A percentile compares a stretch with the other conserved stretches of the same genome.
Conservation (phyloP, 2,797 vertebrate genomes). For the Steatocranus sp. region DNA sequence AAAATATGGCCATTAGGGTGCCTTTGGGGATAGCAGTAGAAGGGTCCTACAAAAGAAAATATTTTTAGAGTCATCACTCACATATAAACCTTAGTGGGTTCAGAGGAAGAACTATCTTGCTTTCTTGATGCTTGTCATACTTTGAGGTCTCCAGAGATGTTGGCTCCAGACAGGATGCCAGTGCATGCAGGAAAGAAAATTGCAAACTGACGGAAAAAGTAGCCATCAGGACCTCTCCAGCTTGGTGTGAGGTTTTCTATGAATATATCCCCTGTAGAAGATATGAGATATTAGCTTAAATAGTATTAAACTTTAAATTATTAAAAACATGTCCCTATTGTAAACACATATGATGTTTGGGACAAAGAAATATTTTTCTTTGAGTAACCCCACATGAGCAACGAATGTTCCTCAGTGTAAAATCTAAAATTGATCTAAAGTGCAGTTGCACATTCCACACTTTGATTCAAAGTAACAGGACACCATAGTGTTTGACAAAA, state of each 20-base stretch:
- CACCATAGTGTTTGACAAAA: no score
- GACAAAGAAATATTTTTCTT: background rate
- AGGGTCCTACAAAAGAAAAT: slow-evolving; percentile 55
- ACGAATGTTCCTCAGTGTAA: no score
- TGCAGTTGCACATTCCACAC: no score
- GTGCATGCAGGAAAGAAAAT: slow-evolving; percentile 80
- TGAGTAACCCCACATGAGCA: background rate
- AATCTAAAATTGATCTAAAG: no score
- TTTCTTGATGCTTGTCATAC: slow-evolving; percentile 24
- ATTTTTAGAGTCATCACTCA: background rate
- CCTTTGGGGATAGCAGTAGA: slow-evolving; percentile 73
- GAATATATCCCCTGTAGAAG: slow-evolving; percentile 68
- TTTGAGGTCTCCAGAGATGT: slow-evolving; percentile 78
- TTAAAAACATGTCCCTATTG: background rate
- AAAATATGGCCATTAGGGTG: slow-evolving; percentile 72
- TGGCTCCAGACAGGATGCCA: slow-evolving; percentile 74
- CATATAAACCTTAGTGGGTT: background rate
- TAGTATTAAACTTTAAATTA: no score
- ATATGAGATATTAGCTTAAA: background rate
- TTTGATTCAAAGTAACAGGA: no score
- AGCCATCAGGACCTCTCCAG: slow-evolving; percentile 43
- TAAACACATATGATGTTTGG: background rate
- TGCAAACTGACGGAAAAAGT: slow-evolving; percentile 77
- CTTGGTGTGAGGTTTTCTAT: slow-evolving; percentile 65
- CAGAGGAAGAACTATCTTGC: background rate